These are phyloP conservation scores for Takifugu bimaculatus DNA, from an alignment of 2,113 vertebrate species.

Conservation along the genomic window DNA sequence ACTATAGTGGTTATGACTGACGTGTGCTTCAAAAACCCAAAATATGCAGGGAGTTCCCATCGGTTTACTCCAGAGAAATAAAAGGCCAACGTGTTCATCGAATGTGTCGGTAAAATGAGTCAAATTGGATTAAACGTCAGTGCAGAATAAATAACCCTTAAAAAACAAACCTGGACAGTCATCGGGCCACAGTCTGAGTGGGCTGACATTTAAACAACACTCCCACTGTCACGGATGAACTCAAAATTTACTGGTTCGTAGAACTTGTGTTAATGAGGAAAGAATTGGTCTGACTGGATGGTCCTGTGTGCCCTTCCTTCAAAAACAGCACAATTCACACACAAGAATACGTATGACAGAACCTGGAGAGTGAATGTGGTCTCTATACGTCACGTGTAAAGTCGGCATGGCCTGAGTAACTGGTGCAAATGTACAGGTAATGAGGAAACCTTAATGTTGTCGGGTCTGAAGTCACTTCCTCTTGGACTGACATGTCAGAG, in stretches of 20 bases:
- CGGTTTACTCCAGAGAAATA: not conserved
- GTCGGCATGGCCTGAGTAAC: conserved; percentile 7
- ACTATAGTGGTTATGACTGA: conserved; percentile 48
- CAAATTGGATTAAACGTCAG: no score
- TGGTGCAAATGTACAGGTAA: conserved; percentile 15
- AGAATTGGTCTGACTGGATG: no score
- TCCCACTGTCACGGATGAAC: no score
- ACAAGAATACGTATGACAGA: conserved; percentile 40
- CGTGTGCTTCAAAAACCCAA: conserved; percentile 19
- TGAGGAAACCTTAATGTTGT: conserved; percentile 20
- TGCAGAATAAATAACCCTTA: no score
- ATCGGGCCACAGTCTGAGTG: no score
- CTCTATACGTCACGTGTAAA: conserved; percentile 18
- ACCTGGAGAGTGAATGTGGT: conserved; percentile 32
- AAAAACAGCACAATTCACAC: conserved; percentile 23
- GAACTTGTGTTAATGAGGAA: no score
- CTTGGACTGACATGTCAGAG: conserved; percentile 22
- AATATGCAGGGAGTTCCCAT: not conserved
- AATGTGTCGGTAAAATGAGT: not conserved
- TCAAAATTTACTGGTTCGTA: no score
- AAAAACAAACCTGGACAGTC: no score
- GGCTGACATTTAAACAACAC: no score
- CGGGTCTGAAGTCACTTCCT: conserved; percentile 9
- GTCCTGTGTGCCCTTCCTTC: not conserved
- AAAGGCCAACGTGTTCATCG: not conserved